A percentile compares a stretch with the other conserved stretches of the same genome.
These are phyloP conservation scores for Lepidocolaptes lacrymiger DNA, from an alignment of 2,797 vertebrate genomes.

Conservation along the genomic window DNA sequence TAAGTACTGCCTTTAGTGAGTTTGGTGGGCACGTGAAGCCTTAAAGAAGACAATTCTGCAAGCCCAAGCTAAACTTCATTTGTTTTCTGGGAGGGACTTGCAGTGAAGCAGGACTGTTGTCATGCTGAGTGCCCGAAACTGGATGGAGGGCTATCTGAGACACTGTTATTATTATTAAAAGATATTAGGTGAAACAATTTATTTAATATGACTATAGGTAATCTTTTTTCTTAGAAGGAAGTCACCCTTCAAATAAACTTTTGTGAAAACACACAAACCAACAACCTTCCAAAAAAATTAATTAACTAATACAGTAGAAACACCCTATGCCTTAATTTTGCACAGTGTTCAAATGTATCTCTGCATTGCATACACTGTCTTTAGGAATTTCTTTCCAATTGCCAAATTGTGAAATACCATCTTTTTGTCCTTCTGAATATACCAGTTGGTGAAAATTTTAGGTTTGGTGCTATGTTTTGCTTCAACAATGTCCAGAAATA, in stretches of 20 bases:
- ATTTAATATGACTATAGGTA: background rate
- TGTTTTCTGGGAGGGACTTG: background rate
- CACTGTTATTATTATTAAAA: background rate
- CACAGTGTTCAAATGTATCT: background rate
- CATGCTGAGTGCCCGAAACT: background rate
- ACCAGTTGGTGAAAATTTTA: background rate
- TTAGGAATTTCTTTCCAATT: background rate
- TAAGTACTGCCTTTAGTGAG: background rate
- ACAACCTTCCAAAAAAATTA: background rate
- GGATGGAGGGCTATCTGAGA: background rate
- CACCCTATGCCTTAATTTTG: background rate
- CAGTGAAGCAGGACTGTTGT: background rate
- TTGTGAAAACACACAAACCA: background rate
- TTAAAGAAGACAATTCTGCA: background rate
- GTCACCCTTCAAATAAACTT: background rate
- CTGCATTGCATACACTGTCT: background rate
- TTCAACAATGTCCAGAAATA: background rate
- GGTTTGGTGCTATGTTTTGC: background rate
- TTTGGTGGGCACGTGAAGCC: background rate
- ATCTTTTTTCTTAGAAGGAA: background rate
- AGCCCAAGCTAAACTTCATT: background rate
- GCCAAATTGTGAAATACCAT: background rate
- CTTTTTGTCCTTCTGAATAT: background rate
- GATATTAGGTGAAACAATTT: background rate
- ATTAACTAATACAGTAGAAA: background rate